These are phyloP conservation scores for Thinocorus orbignyianus DNA, from an alignment of 2,113 vertebrate species.

Conservation along the genomic window DNA sequence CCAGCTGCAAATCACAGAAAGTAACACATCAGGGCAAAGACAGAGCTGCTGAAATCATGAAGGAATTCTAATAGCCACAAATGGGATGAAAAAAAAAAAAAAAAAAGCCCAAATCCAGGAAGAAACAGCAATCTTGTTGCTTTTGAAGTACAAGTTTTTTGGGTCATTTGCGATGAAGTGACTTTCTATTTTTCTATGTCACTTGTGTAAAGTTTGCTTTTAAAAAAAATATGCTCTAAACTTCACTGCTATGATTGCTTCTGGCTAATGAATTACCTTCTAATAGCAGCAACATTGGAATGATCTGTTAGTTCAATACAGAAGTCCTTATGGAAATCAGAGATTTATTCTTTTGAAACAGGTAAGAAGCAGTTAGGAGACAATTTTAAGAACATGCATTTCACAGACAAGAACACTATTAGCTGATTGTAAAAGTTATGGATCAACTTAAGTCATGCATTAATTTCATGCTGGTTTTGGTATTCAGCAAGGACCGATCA, in stretches of 20 bases:
- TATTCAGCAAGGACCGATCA: not conserved
- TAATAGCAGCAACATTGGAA: constrained; percentile 1
- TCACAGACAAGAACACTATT: not conserved
- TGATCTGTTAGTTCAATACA: not conserved
- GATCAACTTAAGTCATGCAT: not conserved
- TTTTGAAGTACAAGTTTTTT: not conserved
- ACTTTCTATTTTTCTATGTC: not conserved
- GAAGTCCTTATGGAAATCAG: not conserved
- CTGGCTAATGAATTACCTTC: not conserved
- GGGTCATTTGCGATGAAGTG: not conserved
- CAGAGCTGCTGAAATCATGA: constrained; percentile 47
- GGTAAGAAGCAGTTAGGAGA: not conserved
- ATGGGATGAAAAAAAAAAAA: not conserved
- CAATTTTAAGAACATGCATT: constrained; percentile 19
- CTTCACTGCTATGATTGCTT: not conserved
- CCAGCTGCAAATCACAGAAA: constrained; percentile 89
- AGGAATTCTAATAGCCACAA: constrained; percentile 55
- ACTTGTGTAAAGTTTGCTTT: not conserved
- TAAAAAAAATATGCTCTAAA: not conserved
- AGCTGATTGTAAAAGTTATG: not conserved
- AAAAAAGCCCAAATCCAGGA: not conserved
- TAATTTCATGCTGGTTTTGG: constrained; percentile 15
- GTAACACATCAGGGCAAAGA: constrained; percentile 77
- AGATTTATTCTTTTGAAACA: not conserved
- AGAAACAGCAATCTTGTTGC: not conserved